Evolutionary conservation across 2,888 invertebrate species (phyloP), one percentile per base, ranked within the genome.

Genomic region (Aphidoletes aphidimyza): DNA sequence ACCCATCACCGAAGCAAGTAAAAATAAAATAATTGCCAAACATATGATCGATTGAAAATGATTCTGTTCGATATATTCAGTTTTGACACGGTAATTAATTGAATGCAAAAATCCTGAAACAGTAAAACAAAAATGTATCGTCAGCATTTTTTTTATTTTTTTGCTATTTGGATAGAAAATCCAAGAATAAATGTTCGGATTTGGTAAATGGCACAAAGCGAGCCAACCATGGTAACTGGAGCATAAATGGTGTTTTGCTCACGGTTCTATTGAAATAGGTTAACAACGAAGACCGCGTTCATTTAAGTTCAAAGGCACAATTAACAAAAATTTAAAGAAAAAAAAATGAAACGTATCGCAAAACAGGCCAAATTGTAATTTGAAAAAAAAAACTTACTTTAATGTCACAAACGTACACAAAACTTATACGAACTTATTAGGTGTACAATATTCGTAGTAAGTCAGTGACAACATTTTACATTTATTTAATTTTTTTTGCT

Each of bases 281-380:
- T 69, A 69, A 69, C 30, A 69, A 69, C 11, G 30, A n/a, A n/a
- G n/a, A 14, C 1, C 22, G 26, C 54, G 22, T 69, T 69, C 69
- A 69, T 30, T 69, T 14, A 69, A 69, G 69, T 69, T 69, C 69
- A 69, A 69, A 69, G 69, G 69, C 69, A 69, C 69, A 26, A 69
- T 69, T 69, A 69, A 69, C 26, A n/a, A n/a, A n/a, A n/a, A n/a
- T n/a, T n/a, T n/a, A n/a, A n/a, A n/a, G n/a, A n/a, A n/a, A n/a
- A n/a, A n/a, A n/a, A n/a, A n/a, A n/a, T n/a, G n/a, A n/a, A n/a
- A n/a, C n/a, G n/a, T n/a, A 11, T 9, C 69, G 69, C 30, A 3
- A 69, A 69, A 69, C 69, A 69, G 69, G 34, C 19, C 69, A 69
- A 26, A 69, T n/a, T n/a, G n/a, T n/a, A 69, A 69, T 69, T 26